Evolutionary conservation across 2,888 invertebrate species (phyloP), one percentile per base, ranked within the genome.

Genomic region (Drosophila kuntzei): DNA sequence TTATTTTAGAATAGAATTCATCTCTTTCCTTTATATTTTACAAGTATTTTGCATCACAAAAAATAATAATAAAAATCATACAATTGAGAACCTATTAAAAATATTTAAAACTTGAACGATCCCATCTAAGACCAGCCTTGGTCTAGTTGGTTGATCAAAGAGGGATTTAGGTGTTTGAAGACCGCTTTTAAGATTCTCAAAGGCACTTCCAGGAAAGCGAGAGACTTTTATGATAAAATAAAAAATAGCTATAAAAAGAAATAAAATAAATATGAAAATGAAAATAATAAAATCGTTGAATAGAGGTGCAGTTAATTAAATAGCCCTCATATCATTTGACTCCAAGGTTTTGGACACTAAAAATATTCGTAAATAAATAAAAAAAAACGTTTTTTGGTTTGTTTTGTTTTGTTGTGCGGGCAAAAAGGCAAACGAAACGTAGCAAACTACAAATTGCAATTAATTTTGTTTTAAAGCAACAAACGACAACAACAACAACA

Each of bases 391-490:
- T 51, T 44, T 51, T 36, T 32, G 32, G 49, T 43, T 51, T 57
- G 18, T 22, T 22, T 22, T 22, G 16, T 20, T 14, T 41, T 14
- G 34, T 36, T 29, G 49, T 58, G 57, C 47, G 22, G 32, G 44
- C 57, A 44, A 61, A 65, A 72, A 68, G 59, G 39, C 60, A 53
- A 57, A 37, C 34, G 36, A 46, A 46, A 55, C 55, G 43, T 53
- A 27, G 39, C 32, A 41, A 76, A 73, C 71, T 67, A 71, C 71
- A 72, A 84, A 84, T 65, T 81, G 65, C 88, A 87, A 88, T 87
- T 85, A 88, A 88, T 79, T 86, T 77, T 67, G 60, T 80, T 67
- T 63, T 53, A 54, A 61, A 69, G 54, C 66, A 62, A 11, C 67
- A 63, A 63, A n/a, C 50, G 44, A 57, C 27, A 60, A 49, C 54